A percentile compares a stretch with the other conserved stretches of the same genome.
phyloP scores from a whole-genome alignment of 2,888 invertebrate species.

The Danaus chrysippus region DNA sequence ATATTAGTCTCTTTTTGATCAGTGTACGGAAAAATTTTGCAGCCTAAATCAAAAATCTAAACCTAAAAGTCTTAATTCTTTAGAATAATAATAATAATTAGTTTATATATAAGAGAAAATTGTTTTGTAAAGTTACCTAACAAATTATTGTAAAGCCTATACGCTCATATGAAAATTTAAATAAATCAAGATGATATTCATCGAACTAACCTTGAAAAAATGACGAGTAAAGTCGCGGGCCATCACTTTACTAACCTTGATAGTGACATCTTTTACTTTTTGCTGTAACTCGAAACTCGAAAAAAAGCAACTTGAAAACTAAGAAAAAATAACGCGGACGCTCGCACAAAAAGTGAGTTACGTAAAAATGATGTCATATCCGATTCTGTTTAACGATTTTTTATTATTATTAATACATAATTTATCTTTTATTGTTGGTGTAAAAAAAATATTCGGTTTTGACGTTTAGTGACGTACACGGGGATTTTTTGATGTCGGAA shows the following conservation, averaged over 20 bases:
- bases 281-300: slow-evolving; percentile 36
- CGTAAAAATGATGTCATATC: slow-evolving; percentile 18
- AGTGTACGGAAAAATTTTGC: too few relatives aligned
- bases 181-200: neutral
- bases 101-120: too few relatives aligned
- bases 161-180: neutral
- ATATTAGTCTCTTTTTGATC: too few relatives aligned
- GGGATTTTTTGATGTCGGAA: slow-evolving; percentile 7
- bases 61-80: too few relatives aligned
- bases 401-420: neutral
- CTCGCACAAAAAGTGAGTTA: slow-evolving; percentile 15
- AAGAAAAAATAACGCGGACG: neutral
- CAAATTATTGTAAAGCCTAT: too few relatives aligned
- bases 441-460: neutral
- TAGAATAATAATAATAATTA: too few relatives aligned
- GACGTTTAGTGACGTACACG: neutral
- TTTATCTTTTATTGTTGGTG: neutral
- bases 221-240: neutral
- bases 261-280: slow-evolving; percentile 47
- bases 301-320: slow-evolving; percentile 8
- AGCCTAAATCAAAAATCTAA: too few relatives aligned
- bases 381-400: slow-evolving; percentile 11
- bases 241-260: slow-evolving; percentile 39
- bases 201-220: neutral
- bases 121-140: too few relatives aligned